A percentile compares a stretch with the other conserved stretches of the same genome.
Evolutionary conservation across 2,113 vertebrate genomes (phyloP).

Genomic region (human): GRCh38 chr4:95698501-95699000

Average conservation of each 20-base stretch:
- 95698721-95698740: background rate
- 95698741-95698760: background rate
- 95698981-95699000: background rate
- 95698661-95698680: background rate
- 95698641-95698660: background rate
- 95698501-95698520: background rate
- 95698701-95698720: background rate
- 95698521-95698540: background rate
- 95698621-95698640: background rate
- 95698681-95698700: background rate
- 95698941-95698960: background rate
- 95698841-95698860: slow-evolving; percentile 18
- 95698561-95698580: background rate
- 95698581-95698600: background rate
- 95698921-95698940: background rate
- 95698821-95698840: background rate
- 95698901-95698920: background rate
- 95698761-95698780: background rate
- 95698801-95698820: background rate
- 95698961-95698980: background rate
- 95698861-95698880: background rate
- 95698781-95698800: background rate
- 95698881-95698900: slow-evolving; percentile 17
- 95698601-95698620: background rate
- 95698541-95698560: background rate